phyloP scores from a whole-genome alignment of 2,888 invertebrate genomes.

The Crepidodera aurea region DNA sequence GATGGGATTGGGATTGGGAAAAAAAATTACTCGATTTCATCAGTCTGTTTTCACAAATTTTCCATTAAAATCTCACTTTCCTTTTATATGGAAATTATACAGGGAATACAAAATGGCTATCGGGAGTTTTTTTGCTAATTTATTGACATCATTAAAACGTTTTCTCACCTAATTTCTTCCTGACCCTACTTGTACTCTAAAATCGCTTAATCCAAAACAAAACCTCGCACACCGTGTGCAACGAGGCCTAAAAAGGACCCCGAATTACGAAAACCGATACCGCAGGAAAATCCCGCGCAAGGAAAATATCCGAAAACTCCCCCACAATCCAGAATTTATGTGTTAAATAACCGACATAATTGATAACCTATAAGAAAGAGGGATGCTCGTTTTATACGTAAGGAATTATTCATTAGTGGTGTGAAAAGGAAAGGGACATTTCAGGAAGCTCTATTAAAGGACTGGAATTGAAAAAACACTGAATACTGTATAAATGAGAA shows the following conservation, averaged over 20 bases:
- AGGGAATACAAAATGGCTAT: too few relatives aligned
- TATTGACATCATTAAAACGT: too few relatives aligned
- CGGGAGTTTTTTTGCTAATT: too few relatives aligned
- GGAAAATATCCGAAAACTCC: constrained; percentile 20
- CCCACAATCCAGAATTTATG: constrained; percentile 44
- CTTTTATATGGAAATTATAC: too few relatives aligned
- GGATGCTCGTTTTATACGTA: constrained; percentile 54
- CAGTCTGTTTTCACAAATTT: too few relatives aligned
- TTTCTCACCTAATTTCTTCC: constrained; percentile 3
- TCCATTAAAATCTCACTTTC: too few relatives aligned
- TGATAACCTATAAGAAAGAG: constrained; percentile 54
- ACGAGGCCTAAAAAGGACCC: constrained; percentile 19
- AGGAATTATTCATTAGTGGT: constrained; percentile 53
- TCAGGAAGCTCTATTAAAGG: constrained; percentile 26
- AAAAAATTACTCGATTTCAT: too few relatives aligned
- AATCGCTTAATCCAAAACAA: constrained; percentile 18
- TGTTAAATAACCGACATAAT: constrained; percentile 50
- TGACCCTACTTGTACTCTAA: constrained; percentile 6
- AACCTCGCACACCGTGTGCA: constrained; percentile 17
- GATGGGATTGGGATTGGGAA: too few relatives aligned
- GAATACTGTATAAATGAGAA: background rate
- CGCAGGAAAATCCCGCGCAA: constrained; percentile 18
- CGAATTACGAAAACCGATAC: constrained; percentile 32
- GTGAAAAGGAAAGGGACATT: constrained; percentile 54
- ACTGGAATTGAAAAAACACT: background rate